Evolutionary conservation across 2,113 vertebrate species (phyloP), one percentile per base, ranked within the genome.

Genomic region (Gallinago media): DNA sequence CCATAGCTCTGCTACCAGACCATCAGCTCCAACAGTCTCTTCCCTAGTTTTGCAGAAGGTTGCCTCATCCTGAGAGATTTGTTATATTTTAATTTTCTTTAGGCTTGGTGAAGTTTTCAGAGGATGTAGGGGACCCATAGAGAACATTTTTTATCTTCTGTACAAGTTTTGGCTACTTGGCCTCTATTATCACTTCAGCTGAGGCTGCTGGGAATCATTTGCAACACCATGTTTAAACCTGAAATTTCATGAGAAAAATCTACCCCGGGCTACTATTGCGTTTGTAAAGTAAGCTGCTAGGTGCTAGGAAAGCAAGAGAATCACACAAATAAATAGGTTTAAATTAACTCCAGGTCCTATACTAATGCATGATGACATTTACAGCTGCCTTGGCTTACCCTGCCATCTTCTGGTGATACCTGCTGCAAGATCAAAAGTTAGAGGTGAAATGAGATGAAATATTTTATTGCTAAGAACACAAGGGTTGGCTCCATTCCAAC

Each of bases 331-430:
- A 93, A 96, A 95, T 84, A 92, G 19, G 36, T 84, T 96, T 96
- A 95, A 94, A 96, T 93, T 92, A 94, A 92, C 58, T 95, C 80
- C 91, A 96, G 86, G 85, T 92, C 62, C 68, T 82, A 38, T 68
- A 68, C 66, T 89, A 94, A 95, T 72, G 54, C 66, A 65, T 89
- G 76, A 88, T 94, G 92, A 95, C 95, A 94, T 97, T 96, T 94
- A 95, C 91, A 95, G 92, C 96, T 97, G 94, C 96, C 92, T 96
- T 97, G 95, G 96, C 95, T 97, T 96, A 97, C 95, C 95, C 96
- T 96, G 96, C 96, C 96, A 97, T 97, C 96, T 97, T 97, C 96
- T 96, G 96, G 96, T 91, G 95, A 95, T 97, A 97, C 95, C 96
- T 97, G 80, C 86, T 1, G 5, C 92, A 89, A 95, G 95, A 97